Base-by-base conservation (phyloP, 1,140 invertebrate genomes). In the Musca vetustissima region DNA sequence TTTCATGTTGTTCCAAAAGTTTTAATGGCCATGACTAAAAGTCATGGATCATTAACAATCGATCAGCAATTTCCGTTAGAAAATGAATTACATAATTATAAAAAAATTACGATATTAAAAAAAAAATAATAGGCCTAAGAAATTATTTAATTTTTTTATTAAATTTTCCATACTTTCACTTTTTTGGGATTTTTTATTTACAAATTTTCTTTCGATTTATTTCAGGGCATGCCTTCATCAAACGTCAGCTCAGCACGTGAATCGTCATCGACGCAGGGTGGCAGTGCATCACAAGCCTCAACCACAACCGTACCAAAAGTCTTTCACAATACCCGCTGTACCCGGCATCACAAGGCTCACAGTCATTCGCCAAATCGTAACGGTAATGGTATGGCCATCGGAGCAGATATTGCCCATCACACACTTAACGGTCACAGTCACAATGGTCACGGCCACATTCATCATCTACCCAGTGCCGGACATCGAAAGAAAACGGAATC, bases 401-500 rank as follows among this genome's bases (percentile, higher is more conserved):
- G 14, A 47, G 36, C 24, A 22, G n/a, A 48, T 52, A 48, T 11
- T 19, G 8, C 15, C n/a, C 65, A 66, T 48, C 53, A 61, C 24
- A n/a, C 43, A 1, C 59, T 47, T 69, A 69, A 25, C 61, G 76
- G 73, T 70, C 77, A 79, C 43, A 71, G 71, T 59, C 78, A 76
- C 59, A 78, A 70, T 55, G 53, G 28, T 13, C 72, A 73, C 53
- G 66, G 68, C n/a, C 74, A 74, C 1, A 72, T 66, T 64, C 61
- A 68, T 61, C 48, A 53, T 28, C 19, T 24, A 14, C 36, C 52
- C 21, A 64, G 57, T 66, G 64, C 25, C 21, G 71, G 68, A 7
- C 68, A 71, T 65, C 68, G 79, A n/a, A 71, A 86, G 47, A 88
- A 89, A 47, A 87, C 90, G 14, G 89, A 91, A 76, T 93, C 92